Conservation (phyloP, 2,797 vertebrate species). For the Coreius guichenoti region DNA sequence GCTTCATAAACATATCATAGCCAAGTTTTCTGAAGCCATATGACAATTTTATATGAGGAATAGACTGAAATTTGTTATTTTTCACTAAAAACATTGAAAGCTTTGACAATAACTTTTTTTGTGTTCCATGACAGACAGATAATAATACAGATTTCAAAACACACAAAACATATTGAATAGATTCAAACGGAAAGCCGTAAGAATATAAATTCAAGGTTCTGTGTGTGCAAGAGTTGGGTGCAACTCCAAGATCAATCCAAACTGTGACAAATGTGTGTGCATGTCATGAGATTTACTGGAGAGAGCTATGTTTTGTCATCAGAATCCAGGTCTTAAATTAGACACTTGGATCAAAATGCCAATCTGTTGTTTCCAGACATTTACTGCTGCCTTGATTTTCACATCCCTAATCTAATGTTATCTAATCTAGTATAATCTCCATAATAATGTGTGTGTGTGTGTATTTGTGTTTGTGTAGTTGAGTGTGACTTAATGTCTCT, state of each 20-base stretch:
- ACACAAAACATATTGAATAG: neutral
- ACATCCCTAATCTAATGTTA: conserved; percentile 36
- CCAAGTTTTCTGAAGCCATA: neutral
- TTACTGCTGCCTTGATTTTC: conserved; percentile 25
- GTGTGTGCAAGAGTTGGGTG: neutral
- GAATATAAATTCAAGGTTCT: neutral
- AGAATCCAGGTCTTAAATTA: conserved; percentile 45
- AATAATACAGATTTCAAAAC: neutral
- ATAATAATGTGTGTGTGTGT: conserved; percentile 7
- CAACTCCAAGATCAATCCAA: conserved; percentile 13
- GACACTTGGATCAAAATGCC: conserved; percentile 35
- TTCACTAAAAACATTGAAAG: neutral
- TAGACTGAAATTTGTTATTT: neutral
- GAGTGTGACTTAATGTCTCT: conserved; percentile 32
- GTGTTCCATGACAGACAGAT: neutral
- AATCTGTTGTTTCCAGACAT: conserved; percentile 34
- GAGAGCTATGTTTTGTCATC: conserved; percentile 24
- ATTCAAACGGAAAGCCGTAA: neutral
- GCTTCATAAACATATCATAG: neutral
- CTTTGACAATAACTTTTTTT: neutral
- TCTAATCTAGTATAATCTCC: conserved; percentile 43
- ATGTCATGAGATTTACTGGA: conserved; percentile 39
- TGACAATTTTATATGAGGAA: neutral
- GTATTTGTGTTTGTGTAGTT: neutral
- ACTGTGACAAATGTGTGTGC: conserved; percentile 34